Base-by-base conservation (phyloP, 2,888 invertebrate genomes). In the Scaptomyza polygonia region DNA sequence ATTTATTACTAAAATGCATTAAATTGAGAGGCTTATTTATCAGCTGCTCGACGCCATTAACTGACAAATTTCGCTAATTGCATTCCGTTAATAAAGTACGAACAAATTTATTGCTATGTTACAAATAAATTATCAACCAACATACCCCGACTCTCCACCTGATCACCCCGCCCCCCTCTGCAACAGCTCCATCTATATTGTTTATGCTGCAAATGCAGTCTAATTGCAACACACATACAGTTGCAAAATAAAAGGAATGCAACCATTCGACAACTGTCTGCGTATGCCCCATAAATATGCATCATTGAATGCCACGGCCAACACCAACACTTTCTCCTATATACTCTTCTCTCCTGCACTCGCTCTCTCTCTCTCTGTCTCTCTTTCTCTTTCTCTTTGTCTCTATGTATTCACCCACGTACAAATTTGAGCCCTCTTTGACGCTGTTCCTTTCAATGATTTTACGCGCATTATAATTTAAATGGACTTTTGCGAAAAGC, bases 21-120 rank as follows among this genome's bases (percentile, higher is more conserved):
- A 89, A 88, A 78, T 84, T 79, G 77, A 88, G 87, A 86, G 88
- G 88, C 89, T 88, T 88, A 89, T 89, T 89, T 88, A 86, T 89
- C 72, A 81, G 84, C 76, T 83, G 83, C 68, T 76, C 75, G 64
- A 71, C 61, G 84, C 83, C 84, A 84, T 84, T 87, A 82, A 84
- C 84, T 82, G 87, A 85, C 84, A 84, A 84, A 84, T 84, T 86
- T 75, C 64, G 78, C 84, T 84, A 84, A 84, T 84, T 84, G 86
- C 86, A 78, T 82, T 87, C 75, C 84, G 86, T 84, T 84, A 84
- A 87, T 87, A 86, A 84, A 86, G 77, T 82, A 63, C 81, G 34
- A 67, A 58, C 48, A 74, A 74, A 67, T 85, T 55, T 79, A 74
- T 80, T 58, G 70, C 56, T 76, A 61, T 72, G 77, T 56, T 36